phyloP scores from a whole-genome alignment of 2,113 vertebrate species.

The Potamarius usumacintae region DNA sequence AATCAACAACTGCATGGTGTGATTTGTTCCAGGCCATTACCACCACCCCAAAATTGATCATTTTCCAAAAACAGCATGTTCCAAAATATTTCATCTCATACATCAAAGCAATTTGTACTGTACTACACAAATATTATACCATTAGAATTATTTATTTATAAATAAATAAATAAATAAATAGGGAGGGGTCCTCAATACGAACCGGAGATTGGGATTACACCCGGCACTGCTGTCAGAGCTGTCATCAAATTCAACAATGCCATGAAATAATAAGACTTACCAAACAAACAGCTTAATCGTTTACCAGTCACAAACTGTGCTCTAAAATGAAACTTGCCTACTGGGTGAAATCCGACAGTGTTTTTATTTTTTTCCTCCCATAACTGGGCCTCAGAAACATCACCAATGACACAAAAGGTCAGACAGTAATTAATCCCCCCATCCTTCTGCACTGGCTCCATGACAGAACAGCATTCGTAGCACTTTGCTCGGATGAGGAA shows the following conservation, averaged over 20 bases:
- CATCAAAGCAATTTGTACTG: not conserved
- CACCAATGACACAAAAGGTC: not conserved
- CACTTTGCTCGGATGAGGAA: slow-evolving; percentile 15
- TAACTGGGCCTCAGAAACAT: not conserved
- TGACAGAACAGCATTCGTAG: not conserved
- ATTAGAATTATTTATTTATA: too few relatives aligned
- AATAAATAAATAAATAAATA: too few relatives aligned
- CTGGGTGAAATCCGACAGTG: not conserved
- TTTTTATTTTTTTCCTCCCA: not conserved
- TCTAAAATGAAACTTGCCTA: not conserved
- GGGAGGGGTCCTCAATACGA: not conserved
- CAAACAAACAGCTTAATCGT: not conserved
- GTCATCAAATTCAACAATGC: not conserved
- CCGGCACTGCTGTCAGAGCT: not conserved
- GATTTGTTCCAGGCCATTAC: not conserved
- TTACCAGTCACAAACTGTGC: not conserved
- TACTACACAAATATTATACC: too few relatives aligned
- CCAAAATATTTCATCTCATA: not conserved
- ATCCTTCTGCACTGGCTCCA: not conserved
- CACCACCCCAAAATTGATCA: not conserved
- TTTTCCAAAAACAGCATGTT: not conserved
- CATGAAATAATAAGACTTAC: not conserved
- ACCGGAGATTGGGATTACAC: not conserved
- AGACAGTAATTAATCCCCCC: not conserved
- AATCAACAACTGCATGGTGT: not conserved